Percentiles rank a stretch among this genome's conserved stretches.
Conservation (phyloP, 1,140 invertebrate species). For the Oppia nitens region DNA sequence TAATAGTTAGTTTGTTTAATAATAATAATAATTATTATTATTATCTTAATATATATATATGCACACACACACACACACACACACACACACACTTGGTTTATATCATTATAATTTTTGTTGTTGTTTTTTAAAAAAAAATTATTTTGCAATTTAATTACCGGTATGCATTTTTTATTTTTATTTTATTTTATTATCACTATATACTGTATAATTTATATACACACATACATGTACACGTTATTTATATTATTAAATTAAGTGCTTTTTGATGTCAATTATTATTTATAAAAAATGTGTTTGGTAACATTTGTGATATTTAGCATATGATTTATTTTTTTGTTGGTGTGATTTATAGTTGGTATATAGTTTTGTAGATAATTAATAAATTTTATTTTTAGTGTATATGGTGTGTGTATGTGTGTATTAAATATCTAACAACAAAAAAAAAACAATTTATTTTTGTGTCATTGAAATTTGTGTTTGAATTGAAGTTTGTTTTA, state of each 20-base stretch:
- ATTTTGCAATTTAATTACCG: slow-evolving; percentile 1
- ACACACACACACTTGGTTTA: not conserved
- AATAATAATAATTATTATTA: not conserved
- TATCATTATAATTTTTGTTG: not conserved
- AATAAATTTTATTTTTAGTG: too few relatives aligned
- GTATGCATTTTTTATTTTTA: not conserved
- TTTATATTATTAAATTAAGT: not conserved
- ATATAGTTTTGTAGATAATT: too few relatives aligned
- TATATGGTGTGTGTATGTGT: too few relatives aligned
- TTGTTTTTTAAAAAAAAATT: not conserved
- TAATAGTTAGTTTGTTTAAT: too few relatives aligned
- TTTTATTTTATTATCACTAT: too few relatives aligned
- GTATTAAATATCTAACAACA: too few relatives aligned
- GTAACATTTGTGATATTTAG: not conserved
- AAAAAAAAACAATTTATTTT: too few relatives aligned
- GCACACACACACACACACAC: not conserved
- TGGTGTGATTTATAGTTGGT: too few relatives aligned
- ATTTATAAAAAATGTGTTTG: not conserved
- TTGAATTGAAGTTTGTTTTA: too few relatives aligned
- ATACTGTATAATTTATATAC: too few relatives aligned
- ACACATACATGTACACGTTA: not conserved
- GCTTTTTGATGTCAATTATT: not conserved
- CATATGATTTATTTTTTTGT: too few relatives aligned
- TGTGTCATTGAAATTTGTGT: too few relatives aligned
- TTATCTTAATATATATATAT: not conserved